A percentile compares a stretch with the other conserved stretches of the same genome.
Conservation (phyloP, 2,797 vertebrate genomes). For the Gadopsis marmoratus region DNA sequence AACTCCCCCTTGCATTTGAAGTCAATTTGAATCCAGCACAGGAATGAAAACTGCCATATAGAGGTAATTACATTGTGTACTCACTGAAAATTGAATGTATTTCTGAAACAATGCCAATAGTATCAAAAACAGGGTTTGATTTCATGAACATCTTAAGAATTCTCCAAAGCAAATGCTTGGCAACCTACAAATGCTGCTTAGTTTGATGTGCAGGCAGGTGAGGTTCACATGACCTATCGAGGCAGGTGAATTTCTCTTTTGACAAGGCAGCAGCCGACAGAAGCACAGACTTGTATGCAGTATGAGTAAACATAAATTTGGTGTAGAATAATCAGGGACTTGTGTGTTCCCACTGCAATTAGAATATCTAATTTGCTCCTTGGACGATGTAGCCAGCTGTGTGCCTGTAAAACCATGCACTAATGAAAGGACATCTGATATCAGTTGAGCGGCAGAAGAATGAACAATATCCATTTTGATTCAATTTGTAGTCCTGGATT, state of each 20-base stretch:
- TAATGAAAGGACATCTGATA: slow-evolving; percentile 13
- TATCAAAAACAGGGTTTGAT: not conserved
- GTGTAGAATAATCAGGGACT: not conserved
- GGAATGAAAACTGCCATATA: not conserved
- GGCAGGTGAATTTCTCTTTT: not conserved
- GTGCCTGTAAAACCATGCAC: slow-evolving; percentile 1
- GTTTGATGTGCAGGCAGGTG: slow-evolving; percentile 1
- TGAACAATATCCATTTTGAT: not conserved
- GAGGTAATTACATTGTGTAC: not conserved
- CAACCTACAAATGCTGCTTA: not conserved
- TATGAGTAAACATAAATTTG: not conserved
- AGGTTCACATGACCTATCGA: not conserved
- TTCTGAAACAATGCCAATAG: not conserved
- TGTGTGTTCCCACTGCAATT: slow-evolving; percentile 8
- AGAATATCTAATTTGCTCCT: not conserved
- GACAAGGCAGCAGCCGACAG: not conserved
- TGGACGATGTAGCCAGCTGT: slow-evolving; percentile 16
- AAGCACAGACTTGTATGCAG: not conserved
- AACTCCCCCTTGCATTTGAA: slow-evolving; percentile 3
- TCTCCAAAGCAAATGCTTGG: not conserved
- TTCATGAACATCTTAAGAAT: not conserved
- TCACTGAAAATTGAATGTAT: not conserved
- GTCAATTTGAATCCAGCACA: not conserved
- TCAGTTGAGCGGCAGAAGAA: not conserved
- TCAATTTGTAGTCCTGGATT: not conserved